These are phyloP conservation scores for Erebia palarica DNA, from an alignment of 2,888 invertebrate genomes.

Conservation along the genomic window DNA sequence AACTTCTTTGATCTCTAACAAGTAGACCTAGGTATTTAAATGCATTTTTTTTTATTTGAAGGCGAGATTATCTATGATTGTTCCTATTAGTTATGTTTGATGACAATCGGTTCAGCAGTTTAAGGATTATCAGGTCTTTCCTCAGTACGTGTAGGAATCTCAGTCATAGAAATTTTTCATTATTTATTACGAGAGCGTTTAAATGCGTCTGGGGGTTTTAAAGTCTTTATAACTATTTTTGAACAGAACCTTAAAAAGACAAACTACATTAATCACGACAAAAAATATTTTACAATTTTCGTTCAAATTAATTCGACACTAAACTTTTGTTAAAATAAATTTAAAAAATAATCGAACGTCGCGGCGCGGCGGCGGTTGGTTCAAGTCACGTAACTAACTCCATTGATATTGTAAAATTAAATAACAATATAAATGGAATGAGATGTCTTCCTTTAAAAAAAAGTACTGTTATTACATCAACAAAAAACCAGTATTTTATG, in stretches of 20 bases:
- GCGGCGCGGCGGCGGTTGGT: constrained; percentile 16
- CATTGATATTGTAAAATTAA: constrained; percentile 19
- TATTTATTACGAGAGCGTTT: too few species aligned
- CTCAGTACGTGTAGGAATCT: too few species aligned
- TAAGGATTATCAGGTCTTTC: too few species aligned
- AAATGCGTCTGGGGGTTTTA: too few species aligned
- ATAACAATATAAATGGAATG: constrained; percentile 10
- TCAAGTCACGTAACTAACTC: constrained; percentile 31
- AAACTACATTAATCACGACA: not conserved
- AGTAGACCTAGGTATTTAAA: too few species aligned
- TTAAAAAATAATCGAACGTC: constrained; percentile 2
- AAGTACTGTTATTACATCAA: not conserved
- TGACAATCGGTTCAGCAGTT: too few species aligned
- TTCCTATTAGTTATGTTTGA: too few species aligned
- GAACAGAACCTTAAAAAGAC: not conserved
- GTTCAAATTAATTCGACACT: not conserved
- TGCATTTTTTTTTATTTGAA: too few species aligned
- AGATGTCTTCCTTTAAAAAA: constrained; percentile 14
- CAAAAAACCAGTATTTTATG: not conserved
- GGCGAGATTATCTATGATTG: too few species aligned
- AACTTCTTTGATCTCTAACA: too few species aligned
- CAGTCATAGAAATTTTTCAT: too few species aligned
- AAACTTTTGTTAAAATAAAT: constrained; percentile 3
- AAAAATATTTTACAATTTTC: constrained; percentile 9
- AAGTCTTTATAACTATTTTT: too few species aligned